Evolutionary conservation across 2,797 vertebrate species (phyloP), one percentile per base, ranked within the genome.

Genomic region (Natrix natrix): DNA sequence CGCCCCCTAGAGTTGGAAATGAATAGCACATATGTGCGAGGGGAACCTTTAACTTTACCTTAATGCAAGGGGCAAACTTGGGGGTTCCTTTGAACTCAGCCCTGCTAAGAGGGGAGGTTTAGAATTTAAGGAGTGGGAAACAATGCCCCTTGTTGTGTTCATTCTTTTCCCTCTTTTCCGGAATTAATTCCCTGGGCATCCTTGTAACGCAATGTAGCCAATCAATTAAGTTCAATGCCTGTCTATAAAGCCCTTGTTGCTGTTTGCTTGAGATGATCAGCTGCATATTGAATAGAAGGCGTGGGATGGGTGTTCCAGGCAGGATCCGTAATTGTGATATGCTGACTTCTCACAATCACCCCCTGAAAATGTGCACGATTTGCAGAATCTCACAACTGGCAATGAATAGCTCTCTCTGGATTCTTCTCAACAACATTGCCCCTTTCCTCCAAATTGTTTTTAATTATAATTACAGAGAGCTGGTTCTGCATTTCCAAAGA

Each of bases 401-500:
- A 95, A 92, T 97, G 97, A 97, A 96, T 97, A 97, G 95, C 96
- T 97, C 95, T 95, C 95, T 91, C 95, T 1, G 52, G 96, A 93
- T 91, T 95, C 95, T 96, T 96, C 96, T 92, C 94, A 96, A 93
- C 95, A 95, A 94, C 97, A 97, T 97, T 97, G 96, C 95, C 96
- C 97, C 32, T 37, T 74, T 37, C 69, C 95, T 94, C 97, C 94
- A 95, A 97, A 97, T 97, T 97, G 97, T 96, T 95, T 92, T 95
- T 95, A 26, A 87, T 97, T 96, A 97, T 95, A 97, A 97, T 96
- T 96, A 94, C 87, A 96, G 92, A 95, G 97, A 95, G 96, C 97
- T 96, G 97, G 96, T 95, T 96, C 94, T 97, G 95, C 95, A 96
- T 98, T 97, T 97, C 94, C 89, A 93, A 93, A 94, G 61, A 52